Conservation (phyloP, 2,888 invertebrate species). For the Pristionchus entomophagus region DNA sequence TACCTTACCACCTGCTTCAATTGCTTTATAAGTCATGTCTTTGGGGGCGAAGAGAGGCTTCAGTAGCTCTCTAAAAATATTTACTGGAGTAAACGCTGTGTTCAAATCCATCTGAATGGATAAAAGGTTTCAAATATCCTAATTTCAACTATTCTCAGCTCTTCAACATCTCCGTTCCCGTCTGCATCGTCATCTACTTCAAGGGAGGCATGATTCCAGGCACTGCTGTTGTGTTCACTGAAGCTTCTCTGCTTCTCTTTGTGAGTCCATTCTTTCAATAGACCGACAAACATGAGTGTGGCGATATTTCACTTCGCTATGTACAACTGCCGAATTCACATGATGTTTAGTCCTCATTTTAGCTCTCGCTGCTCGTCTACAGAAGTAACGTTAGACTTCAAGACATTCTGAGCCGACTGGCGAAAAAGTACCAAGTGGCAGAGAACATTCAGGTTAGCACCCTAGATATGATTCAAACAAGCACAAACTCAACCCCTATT, state of each 20-base stretch:
- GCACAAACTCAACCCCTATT: neutral
- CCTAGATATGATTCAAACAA: neutral
- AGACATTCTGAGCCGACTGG: neutral
- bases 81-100: too few relatives aligned
- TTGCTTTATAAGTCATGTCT: too few relatives aligned
- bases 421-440: slow-evolving; percentile 34
- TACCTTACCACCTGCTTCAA: neutral
- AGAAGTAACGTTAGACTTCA: neutral
- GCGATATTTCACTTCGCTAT: neutral
- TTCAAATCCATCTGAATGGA: too few relatives aligned
- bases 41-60: too few relatives aligned
- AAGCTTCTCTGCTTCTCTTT: neutral
- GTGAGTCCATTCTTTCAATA: neutral
- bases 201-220: slow-evolving; percentile 21
- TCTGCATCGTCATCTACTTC: neutral
- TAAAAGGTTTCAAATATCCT: too few relatives aligned
- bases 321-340: neutral
- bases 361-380: neutral
- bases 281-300: neutral
- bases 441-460: slow-evolving; percentile 39
- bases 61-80: too few relatives aligned
- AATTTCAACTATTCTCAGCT: neutral
- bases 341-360: neutral
- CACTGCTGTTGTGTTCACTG: neutral
- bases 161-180: neutral